phyloP scores from a whole-genome alignment of 1,140 invertebrate genomes.

The Drosophila prosaltans region DNA sequence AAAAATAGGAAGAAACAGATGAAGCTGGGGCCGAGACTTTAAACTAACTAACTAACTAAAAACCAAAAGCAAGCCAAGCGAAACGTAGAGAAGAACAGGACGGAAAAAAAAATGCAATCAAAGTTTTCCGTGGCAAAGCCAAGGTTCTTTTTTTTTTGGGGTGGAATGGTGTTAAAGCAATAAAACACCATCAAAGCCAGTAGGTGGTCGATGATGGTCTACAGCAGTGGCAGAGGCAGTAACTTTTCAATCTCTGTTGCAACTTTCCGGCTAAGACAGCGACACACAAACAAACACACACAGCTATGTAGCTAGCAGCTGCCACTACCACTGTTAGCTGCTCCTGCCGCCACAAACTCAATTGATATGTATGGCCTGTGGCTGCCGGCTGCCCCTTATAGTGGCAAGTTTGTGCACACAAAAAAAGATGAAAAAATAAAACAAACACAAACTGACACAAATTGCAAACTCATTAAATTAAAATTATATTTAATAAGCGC shows the following conservation, averaged over 20 bases:
- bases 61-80: slow-evolving; percentile 51
- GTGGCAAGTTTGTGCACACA: slow-evolving; percentile 18
- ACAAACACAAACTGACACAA: slow-evolving; percentile 73
- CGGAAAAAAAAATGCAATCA: slow-evolving; percentile 70
- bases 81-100: slow-evolving; percentile 20
- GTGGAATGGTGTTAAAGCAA: slow-evolving; percentile 71
- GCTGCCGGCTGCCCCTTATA: slow-evolving; percentile 44
- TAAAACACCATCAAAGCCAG: slow-evolving; percentile 70
- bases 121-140: slow-evolving; percentile 55
- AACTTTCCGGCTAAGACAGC: slow-evolving; percentile 53
- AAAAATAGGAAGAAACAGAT: neutral
- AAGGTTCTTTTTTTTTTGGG: slow-evolving; percentile 16
- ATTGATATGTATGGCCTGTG: slow-evolving; percentile 72
- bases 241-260: slow-evolving; percentile 77
- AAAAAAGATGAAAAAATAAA: slow-evolving; percentile 45
- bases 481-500: slow-evolving; percentile 81
- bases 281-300: slow-evolving; percentile 21
- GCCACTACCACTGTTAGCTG: neutral
- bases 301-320: neutral
- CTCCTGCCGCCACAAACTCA: slow-evolving; percentile 27
- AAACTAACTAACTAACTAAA: slow-evolving; percentile 75
- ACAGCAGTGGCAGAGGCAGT: slow-evolving; percentile 26
- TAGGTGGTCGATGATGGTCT: slow-evolving; percentile 8
- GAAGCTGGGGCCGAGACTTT: slow-evolving; percentile 46
- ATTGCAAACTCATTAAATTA: slow-evolving; percentile 82